Evolutionary conservation across 2,113 vertebrate species (phyloP), one percentile per base, ranked within the genome.

Genomic region (Myodes glareolus): DNA sequence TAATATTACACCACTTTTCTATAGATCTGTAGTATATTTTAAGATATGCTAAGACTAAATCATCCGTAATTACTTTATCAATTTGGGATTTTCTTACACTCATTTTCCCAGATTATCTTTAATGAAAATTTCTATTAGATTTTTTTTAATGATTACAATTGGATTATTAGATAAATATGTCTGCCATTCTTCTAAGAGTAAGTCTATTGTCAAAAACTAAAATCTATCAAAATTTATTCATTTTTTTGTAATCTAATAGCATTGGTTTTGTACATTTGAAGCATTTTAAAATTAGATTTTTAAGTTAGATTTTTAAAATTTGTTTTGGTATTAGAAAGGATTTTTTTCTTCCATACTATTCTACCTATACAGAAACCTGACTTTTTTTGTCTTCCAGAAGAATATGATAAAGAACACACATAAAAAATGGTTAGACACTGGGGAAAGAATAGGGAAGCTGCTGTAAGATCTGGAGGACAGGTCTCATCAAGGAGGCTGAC

Each of bases 81-180:
- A 70, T 73, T 93, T 88, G 82, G 68, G 88, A 75, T 94, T 92
- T 96, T 92, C 55, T 88, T 8, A 65, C 93, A 36, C 76, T 91
- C 63, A 75, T 72, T 97, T 96, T 94, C 94, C 31, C 58, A 94
- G 80, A 55, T 76, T 16, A 47, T 88, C 7, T 90, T 95, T 78
- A 88, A 94, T 94, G 50, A 78, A 91, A 84, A 42, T 42, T 7
- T 47, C 7, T 78, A 23, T 42, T 67, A 78, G 16, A 75, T 65
- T 39, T 85, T 85, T 85, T 85, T 94, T 67, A 65, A 76, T 50
- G 87, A 63, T 42, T 88, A 58, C 14, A 63, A 77, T 88, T 58
- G 45, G 85, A 85, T 82, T 95, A 55, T 45, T 91, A 94, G 72
- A 52, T 85, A 90, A 90, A 77, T 91, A 77, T 55, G 70, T 73